A percentile compares a stretch with the other conserved stretches of the same genome.
Evolutionary conservation across 2,113 vertebrate genomes (phyloP).

Genomic region (Litocranius walleri): DNA sequence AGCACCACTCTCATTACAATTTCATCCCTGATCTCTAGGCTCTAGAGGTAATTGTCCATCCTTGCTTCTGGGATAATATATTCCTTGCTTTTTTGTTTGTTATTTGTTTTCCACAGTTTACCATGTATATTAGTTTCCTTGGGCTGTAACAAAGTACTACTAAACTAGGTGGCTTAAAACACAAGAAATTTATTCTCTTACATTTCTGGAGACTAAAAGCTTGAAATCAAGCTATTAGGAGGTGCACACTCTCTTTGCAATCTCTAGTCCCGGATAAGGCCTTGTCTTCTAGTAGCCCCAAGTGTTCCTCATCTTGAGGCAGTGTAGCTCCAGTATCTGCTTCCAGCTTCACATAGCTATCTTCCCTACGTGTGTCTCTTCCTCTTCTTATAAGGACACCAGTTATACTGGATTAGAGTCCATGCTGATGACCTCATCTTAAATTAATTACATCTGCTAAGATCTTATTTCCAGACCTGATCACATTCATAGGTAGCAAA

Average conservation of each 20-base stretch:
- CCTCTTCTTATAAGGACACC: background rate
- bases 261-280: background rate
- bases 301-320: background rate
- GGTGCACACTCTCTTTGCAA: background rate
- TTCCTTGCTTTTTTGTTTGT: background rate
- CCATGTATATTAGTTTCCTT: background rate
- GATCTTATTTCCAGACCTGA: background rate
- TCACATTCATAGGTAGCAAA: background rate
- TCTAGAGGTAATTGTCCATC: background rate
- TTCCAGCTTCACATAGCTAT: background rate
- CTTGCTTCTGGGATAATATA: background rate
- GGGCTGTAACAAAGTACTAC: background rate
- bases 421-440: background rate
- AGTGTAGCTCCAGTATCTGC: background rate
- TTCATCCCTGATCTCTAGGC: background rate
- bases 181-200: background rate
- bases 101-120: background rate
- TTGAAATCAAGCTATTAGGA: background rate
- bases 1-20: background rate
- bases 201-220: background rate
- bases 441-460: background rate
- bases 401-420: background rate
- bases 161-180: background rate
- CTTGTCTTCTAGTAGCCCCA: background rate
- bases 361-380: background rate